Percentiles rank a stretch among this genome's conserved stretches.
Conservation (phyloP, 2,113 vertebrate species). For the Gorilla gorilla region DNA sequence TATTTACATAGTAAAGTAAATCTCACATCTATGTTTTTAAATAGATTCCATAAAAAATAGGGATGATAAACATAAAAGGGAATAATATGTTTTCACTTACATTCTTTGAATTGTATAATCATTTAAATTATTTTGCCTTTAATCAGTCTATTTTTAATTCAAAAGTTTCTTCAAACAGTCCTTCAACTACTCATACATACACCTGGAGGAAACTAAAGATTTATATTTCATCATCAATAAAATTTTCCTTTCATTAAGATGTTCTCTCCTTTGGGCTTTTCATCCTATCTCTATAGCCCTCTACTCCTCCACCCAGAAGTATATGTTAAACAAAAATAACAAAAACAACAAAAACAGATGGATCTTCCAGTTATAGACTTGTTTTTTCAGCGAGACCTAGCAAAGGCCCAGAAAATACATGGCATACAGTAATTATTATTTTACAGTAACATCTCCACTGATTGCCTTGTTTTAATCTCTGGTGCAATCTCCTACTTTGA, state of each 20-base stretch:
- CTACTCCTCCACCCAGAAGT: neutral
- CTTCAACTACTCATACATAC: neutral
- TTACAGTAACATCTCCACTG: neutral
- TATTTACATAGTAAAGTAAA: constrained; percentile 23
- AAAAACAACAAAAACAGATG: neutral
- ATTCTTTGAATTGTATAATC: neutral
- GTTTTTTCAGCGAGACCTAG: neutral
- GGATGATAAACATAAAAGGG: neutral
- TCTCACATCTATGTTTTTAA: neutral
- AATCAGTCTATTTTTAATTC: neutral
- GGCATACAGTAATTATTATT: neutral
- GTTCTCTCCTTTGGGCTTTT: neutral
- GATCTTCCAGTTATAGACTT: neutral
- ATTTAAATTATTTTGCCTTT: constrained; percentile 10
- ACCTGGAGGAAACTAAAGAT: neutral
- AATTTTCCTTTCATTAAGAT: neutral
- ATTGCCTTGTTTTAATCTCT: neutral
- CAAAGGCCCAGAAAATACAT: neutral
- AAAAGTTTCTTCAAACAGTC: neutral
- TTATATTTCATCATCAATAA: neutral
- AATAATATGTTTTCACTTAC: neutral
- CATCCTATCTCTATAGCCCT: neutral
- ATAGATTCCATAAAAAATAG: constrained; percentile 9
- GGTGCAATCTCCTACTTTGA: too few species aligned
- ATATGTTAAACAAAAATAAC: neutral